Percentiles rank a stretch among this genome's conserved stretches.
phyloP scores from a whole-genome alignment of 2,797 vertebrate species.

The Chrysocyon brachyurus region DNA sequence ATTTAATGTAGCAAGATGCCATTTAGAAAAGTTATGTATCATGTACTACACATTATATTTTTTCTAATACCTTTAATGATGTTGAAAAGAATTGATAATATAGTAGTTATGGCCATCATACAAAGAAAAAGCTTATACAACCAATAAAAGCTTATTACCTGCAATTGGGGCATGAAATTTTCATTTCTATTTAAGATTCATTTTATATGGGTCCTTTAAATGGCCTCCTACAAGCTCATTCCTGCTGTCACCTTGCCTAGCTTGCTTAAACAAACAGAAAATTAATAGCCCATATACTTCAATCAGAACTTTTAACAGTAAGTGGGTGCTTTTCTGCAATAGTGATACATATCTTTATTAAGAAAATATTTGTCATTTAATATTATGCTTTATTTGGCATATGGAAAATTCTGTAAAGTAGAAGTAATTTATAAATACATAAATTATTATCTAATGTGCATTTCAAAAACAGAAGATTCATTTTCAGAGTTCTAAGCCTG shows the following conservation, averaged over 20 bases:
- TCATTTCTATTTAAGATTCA: conserved; percentile 56
- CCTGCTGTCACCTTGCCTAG: background rate
- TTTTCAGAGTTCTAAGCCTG: conserved; percentile 26
- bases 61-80: background rate
- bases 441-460: conserved; percentile 30
- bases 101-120: background rate
- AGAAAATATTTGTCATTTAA: conserved; percentile 55
- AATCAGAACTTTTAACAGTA: conserved; percentile 60
- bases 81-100: conserved; percentile 1
- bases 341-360: conserved; percentile 37
- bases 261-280: conserved; percentile 65
- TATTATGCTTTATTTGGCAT: conserved; percentile 53
- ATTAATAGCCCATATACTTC: conserved; percentile 45
- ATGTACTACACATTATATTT: background rate
- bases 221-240: background rate
- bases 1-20: background rate
- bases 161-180: background rate
- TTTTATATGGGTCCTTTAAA: conserved; percentile 28
- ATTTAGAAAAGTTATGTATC: background rate
- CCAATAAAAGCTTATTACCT: background rate
- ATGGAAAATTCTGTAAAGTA: conserved; percentile 47
- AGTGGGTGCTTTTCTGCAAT: conserved; percentile 33
- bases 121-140: background rate
- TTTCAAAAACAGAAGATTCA: background rate
- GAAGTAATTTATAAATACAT: conserved; percentile 54